These are phyloP conservation scores for Megalurothrips usitatus DNA, from an alignment of 2,888 invertebrate genomes.

Conservation along the genomic window DNA sequence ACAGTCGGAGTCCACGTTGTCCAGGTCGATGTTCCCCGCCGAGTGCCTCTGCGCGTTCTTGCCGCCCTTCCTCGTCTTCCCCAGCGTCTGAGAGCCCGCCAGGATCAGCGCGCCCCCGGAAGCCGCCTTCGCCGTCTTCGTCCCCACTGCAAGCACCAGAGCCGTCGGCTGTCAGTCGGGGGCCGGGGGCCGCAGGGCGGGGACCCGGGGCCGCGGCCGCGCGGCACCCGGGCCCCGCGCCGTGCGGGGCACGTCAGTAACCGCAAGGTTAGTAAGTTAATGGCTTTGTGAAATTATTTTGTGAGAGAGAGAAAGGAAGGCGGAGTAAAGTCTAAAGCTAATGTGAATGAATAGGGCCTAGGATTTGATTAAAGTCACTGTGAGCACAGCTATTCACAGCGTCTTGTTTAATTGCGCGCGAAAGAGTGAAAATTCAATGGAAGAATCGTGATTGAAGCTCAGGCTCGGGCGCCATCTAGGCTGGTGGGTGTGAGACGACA, in stretches of 20 bases:
- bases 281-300: too few species aligned
- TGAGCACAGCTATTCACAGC: too few species aligned
- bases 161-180: background rate
- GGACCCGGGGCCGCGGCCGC: background rate
- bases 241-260: background rate
- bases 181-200: background rate
- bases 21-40: constrained; percentile 80
- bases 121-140: constrained; percentile 38
- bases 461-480: too few species aligned
- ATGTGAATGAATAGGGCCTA: too few species aligned
- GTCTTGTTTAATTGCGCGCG: too few species aligned
- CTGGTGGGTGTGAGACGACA: too few species aligned
- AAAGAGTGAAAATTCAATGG: too few species aligned
- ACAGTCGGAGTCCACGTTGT: constrained; percentile 44
- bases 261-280: too few species aligned
- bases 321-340: too few species aligned
- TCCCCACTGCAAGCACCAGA: constrained; percentile 31
- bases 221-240: background rate
- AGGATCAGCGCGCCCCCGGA: constrained; percentile 48
- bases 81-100: constrained; percentile 75
- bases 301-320: too few species aligned
- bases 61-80: constrained; percentile 68
- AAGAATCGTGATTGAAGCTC: too few species aligned
- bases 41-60: constrained; percentile 74
- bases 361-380: too few species aligned